These are phyloP conservation scores for Thaleichthys pacificus DNA, from an alignment of 2,797 vertebrate genomes.

Conservation along the genomic window DNA sequence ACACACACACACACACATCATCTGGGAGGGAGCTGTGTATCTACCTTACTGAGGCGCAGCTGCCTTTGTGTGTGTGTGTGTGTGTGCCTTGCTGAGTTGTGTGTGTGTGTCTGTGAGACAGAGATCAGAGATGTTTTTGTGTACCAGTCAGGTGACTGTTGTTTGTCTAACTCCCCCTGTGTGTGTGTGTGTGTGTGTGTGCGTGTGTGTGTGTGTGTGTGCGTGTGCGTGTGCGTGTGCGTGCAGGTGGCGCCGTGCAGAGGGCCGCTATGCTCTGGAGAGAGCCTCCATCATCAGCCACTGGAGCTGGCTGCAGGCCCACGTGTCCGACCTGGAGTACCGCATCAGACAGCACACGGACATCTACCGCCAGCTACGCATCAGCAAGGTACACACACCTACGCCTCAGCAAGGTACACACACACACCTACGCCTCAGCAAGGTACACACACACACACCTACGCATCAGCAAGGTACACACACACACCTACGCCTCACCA, in stretches of 20 bases:
- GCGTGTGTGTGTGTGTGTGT: slow-evolving; percentile 13
- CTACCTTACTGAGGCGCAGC: no score
- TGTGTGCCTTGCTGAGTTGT: not conserved
- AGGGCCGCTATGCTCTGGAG: slow-evolving; percentile 83
- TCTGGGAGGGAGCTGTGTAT: no score
- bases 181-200: slow-evolving; percentile 2
- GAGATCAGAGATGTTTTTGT: not conserved
- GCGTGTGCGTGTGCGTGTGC: no score
- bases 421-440: slow-evolving; percentile 69
- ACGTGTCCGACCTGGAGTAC: slow-evolving; percentile 88
- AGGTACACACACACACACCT: slow-evolving; percentile 59
- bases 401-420: not conserved
- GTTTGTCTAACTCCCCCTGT: not conserved
- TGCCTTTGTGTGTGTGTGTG: not conserved
- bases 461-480: not conserved
- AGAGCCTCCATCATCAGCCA: slow-evolving; percentile 86
- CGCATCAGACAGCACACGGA: slow-evolving; percentile 88
- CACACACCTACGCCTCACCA: slow-evolving; percentile 3
- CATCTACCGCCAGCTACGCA: slow-evolving; percentile 85
- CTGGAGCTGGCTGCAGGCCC: slow-evolving; percentile 90
- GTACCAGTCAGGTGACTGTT: not conserved
- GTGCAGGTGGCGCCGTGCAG: slow-evolving; percentile 71
- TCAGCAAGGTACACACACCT: slow-evolving; percentile 72
- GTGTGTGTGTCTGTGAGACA: not conserved
- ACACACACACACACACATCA: no score